These are phyloP conservation scores for Synanthedon vespiformis DNA, from an alignment of 2,888 invertebrate genomes.

Conservation along the genomic window DNA sequence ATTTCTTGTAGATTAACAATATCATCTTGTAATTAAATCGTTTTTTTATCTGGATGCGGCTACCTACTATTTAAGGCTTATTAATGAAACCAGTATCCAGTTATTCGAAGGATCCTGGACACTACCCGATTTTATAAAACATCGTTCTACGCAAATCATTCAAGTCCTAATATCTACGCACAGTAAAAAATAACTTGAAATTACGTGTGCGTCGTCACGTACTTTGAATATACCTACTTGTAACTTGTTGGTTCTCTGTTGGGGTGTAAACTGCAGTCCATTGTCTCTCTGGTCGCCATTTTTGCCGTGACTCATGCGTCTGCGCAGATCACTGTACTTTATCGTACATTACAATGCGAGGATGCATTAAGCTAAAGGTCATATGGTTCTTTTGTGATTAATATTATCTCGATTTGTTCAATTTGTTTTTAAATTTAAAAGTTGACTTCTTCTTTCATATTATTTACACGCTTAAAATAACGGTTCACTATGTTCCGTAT, in stretches of 20 bases:
- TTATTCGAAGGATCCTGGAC: too few species aligned
- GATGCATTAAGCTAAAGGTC: not conserved
- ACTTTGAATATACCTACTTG: conserved; percentile 3
- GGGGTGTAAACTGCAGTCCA: conserved; percentile 22
- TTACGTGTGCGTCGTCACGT: conserved; percentile 17
- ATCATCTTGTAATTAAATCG: too few species aligned
- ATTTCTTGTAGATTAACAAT: too few species aligned
- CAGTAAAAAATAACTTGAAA: not conserved
- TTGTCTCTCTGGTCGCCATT: conserved; percentile 23
- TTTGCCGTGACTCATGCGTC: conserved; percentile 24
- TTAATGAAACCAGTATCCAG: too few species aligned
- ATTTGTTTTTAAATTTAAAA: too few species aligned
- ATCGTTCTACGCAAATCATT: not conserved
- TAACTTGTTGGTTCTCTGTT: not conserved
- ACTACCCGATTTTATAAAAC: not conserved
- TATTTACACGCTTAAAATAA: too few species aligned
- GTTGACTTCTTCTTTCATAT: too few species aligned
- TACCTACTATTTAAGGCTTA: too few species aligned
- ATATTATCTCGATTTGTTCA: not conserved
- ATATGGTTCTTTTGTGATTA: not conserved
- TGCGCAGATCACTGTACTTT: conserved; percentile 14
- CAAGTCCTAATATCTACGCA: not conserved
- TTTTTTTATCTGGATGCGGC: too few species aligned
- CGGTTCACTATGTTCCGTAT: too few species aligned
- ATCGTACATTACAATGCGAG: conserved; percentile 2